Evolutionary conservation across 2,888 invertebrate genomes (phyloP), one percentile per base, ranked within the genome.

Genomic region (Lampropteryx suffumata): DNA sequence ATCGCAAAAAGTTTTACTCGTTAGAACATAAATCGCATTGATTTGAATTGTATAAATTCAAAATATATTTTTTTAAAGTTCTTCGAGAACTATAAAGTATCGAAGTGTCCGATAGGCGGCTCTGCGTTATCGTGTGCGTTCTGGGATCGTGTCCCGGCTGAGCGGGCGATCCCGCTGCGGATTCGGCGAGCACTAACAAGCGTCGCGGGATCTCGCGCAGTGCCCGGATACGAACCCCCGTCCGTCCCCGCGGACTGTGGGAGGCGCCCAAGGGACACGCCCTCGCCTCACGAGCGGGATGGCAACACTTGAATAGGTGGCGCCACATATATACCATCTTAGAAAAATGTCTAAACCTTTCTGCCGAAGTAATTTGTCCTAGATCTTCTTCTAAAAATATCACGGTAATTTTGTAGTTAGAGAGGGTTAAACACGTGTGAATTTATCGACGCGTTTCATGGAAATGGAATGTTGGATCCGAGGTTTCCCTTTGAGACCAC

Each of bases 161-260:
- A 82, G 73, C 89, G 90, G 79, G 88, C 82, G 86, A 84, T 90
- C 90, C 91, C 91, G 88, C 84, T 88, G 90, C 87, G 91, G 76
- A 86, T 90, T 89, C 84, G 86, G 83, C 85, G 85, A 85, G 82
- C 89, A 89, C 89, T 89, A 89, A 90, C 89, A 89, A 87, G 90
- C 87, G 88, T 84, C 88, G 84, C 87, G 88, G 89, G 89, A 88
- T 82, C 81, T 77, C 82, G 82, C 84, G 74, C 82, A 86, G 87
- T 84, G 84, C 90, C 82, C 78, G 83, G 88, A 89, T 83, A 82
- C 86, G 79, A 84, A 87, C 87, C 87, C 84, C 85, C 86, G 85
- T 80, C 87, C 82, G 82, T 84, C 87, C 87, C 86, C 85, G 87
- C 87, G 84, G 84, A 82, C 86, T 83, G 85, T 77, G 87, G 87